Percentiles rank a stretch among this genome's conserved stretches.
Conservation (phyloP, 2,113 vertebrate species). For the Lamprologus ornatipinnis region DNA sequence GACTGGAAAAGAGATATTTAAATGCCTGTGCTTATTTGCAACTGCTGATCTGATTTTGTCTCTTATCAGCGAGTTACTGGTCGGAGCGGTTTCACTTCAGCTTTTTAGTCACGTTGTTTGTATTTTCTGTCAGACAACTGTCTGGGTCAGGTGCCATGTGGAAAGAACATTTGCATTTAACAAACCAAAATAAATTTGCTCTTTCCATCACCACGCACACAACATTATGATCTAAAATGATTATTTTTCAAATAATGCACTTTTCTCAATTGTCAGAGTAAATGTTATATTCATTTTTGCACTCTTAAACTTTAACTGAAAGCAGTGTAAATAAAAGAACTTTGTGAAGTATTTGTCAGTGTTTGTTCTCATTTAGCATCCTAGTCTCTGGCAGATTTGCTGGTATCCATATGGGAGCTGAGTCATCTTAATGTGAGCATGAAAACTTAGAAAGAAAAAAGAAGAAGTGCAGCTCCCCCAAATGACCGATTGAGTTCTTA, state of each 20-base stretch:
- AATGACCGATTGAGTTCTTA: not conserved
- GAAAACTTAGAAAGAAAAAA: not conserved
- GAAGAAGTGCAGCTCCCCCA: not conserved
- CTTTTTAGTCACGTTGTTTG: not conserved
- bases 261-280: not conserved
- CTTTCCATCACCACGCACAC: not conserved
- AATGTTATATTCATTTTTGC: not conserved
- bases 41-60: not conserved
- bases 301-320: not conserved
- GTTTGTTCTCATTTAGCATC: not conserved
- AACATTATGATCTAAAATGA: not conserved
- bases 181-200: not conserved
- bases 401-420: not conserved
- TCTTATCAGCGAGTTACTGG: not conserved
- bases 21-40: not conserved
- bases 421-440: not conserved
- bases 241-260: not conserved
- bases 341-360: not conserved
- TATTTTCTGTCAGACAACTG: not conserved
- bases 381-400: not conserved
- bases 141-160: not conserved
- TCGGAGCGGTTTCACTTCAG: not conserved
- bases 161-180: not conserved
- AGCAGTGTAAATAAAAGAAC: not conserved
- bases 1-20: not conserved